Evolutionary conservation across 2,113 vertebrate genomes (phyloP), one percentile per base, ranked within the genome.

Genomic region (Rhea pennata): DNA sequence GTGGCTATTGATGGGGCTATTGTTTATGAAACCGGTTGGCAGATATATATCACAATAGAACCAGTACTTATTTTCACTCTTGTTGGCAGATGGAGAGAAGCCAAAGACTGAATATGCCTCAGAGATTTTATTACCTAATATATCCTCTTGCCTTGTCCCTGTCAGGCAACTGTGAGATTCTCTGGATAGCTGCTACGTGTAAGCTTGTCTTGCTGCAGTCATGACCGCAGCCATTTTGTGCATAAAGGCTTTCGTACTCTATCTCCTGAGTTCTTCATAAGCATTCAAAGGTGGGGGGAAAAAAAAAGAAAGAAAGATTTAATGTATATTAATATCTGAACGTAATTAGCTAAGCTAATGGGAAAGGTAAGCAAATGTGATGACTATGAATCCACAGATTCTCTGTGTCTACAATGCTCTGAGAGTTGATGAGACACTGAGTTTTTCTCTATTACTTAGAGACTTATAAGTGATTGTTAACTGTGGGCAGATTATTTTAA

Each of bases 251-350:
- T 96, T 94, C 39, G 44, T 54, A 56, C 11, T n/a, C n/a, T 85
- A 93, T 84, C 91, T 96, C 81, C 67, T 14, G 79, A 84, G 84
- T 53, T 87, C 56, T 94, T 66, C 54, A 70, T 15, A 66, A 50
- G 5, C 56, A n/a, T 87, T 84, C 44, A 50, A 72, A 92, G 46
- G 44, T 16, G 29, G 15, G 54, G 54, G 14, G 7, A 15, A 58
- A 58, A 58, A 58, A 58, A 75, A 48, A 69, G 87, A 93, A 91
- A 88, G 19, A 46, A 71, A 83, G 56, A 80, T 93, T 91, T 84
- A 72, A 64, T 53, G 10, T 86, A 87, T 83, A 83, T 74, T 92
- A 95, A 95, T 42, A 85, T 66, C 66, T 93, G 81, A 95, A 87
- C 36, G 33, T 73, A 91, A 91, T 93, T 84, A 96, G 67, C 50